Percentiles rank a stretch among this genome's conserved stretches.
phyloP scores from a whole-genome alignment of 2,888 invertebrate species.

The Parelbella ahira region DNA sequence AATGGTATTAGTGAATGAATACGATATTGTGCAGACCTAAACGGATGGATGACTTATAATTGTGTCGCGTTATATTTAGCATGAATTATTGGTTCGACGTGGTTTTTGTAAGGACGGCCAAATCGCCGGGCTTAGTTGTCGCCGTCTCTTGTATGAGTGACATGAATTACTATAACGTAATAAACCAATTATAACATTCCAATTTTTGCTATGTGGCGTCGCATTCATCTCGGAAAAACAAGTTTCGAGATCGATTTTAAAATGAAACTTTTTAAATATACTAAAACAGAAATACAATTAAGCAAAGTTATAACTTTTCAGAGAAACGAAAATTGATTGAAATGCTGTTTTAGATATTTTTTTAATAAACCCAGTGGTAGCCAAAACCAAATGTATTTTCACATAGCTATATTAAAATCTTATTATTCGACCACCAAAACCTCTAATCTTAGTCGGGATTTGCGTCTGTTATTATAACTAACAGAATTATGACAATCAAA shows the following conservation, averaged over 20 bases:
- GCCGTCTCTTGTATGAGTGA: slow-evolving; percentile 7
- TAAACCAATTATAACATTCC: slow-evolving; percentile 3
- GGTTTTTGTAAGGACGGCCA: slow-evolving; percentile 47
- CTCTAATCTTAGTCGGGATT: slow-evolving; percentile 15
- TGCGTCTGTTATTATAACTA: slow-evolving; percentile 23
- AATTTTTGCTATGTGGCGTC: no score
- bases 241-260: no score
- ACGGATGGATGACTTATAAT: slow-evolving; percentile 78
- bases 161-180: slow-evolving; percentile 16
- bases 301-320: no score
- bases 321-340: no score
- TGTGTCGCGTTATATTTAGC: slow-evolving; percentile 75
- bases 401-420: no score
- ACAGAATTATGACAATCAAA: slow-evolving; percentile 69
- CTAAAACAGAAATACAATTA: no score
- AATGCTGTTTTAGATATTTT: no score
- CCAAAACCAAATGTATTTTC: no score
- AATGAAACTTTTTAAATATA: no score
- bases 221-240: no score
- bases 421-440: slow-evolving; percentile 1
- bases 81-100: slow-evolving; percentile 77
- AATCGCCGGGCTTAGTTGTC: slow-evolving; percentile 14
- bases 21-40: slow-evolving; percentile 69
- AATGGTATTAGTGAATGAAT: slow-evolving; percentile 77
- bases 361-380: no score